Base-by-base conservation (phyloP, 2,888 invertebrate species). In the Latrodectus hesperus region DNA sequence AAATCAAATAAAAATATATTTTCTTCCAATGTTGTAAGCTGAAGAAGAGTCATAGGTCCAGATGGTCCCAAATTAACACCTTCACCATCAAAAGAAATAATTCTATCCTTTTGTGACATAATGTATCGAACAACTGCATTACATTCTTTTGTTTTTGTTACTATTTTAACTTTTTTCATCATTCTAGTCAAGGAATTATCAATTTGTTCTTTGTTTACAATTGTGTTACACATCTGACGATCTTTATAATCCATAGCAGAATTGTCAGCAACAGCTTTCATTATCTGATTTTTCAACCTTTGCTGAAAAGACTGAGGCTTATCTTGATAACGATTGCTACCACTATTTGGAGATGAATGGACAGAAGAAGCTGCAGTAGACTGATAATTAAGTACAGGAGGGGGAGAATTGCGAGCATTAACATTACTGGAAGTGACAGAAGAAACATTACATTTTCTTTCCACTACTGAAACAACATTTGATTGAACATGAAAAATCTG, bases 401-500 rank as follows among this genome's bases (percentile, higher is more conserved):
- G n/a, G 65, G n/a, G 68, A 17, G 82, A 67, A 70, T 17, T 79
- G 22, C 38, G 65, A 16, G 65, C 38, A 53, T 53, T 53, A 6
- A 70, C 22, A 67, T 52, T 52, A 64, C 76, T 70, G 14, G 70
- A 38, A 55, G 22, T 76, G 17, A 52, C 38, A 26, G 73, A 51
- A 38, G 64, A 16, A 14, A 64, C 38, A 55, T 22, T 64, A 16
- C 60, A n/a, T 75, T 87, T 82, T 49, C 89, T 53, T 82, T 90
- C 89, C 91, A 96, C 94, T 90, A 97, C 93, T 84, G 96, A 96
- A 91, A 97, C 97, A 92, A 97, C 94, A 93, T 98, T 98, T 80
- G 97, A 95, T 92, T 98, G 97, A 89, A 98, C 97, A 92, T 97
- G 96, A 93, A 98, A 98, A 91, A 96, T 95, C 92, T 98, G 96